Evolutionary conservation across 2,113 vertebrate species (phyloP).

Genomic region (Hylia prasina): DNA sequence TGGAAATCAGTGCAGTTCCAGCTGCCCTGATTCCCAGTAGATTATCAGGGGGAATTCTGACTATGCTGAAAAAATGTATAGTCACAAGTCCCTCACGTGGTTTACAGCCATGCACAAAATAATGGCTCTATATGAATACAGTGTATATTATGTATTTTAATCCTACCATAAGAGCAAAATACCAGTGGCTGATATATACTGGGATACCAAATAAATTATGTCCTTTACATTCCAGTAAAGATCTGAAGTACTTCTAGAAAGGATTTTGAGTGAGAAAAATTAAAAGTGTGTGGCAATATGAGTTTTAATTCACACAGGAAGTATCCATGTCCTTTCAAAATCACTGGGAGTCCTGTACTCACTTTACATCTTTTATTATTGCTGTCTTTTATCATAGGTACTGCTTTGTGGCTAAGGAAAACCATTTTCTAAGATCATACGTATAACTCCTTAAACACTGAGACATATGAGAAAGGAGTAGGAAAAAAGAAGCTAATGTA

Average conservation of each 20-base stretch:
- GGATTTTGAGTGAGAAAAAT: background rate
- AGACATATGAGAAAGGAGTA: background rate
- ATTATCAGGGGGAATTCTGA: background rate
- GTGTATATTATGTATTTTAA: background rate
- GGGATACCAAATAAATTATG: fast-evolving
- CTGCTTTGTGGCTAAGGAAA: background rate
- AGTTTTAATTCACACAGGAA: background rate
- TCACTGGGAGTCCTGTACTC: background rate
- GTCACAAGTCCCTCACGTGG: background rate
- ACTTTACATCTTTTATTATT: background rate
- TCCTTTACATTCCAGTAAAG: background rate
- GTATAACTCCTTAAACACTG: background rate
- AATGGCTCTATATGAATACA: background rate
- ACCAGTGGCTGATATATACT: background rate
- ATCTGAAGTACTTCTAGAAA: background rate
- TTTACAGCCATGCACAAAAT: background rate
- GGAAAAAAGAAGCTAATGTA: background rate
- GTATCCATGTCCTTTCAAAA: background rate
- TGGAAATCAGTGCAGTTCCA: background rate
- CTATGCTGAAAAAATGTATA: background rate
- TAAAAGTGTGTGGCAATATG: background rate
- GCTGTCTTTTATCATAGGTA: background rate
- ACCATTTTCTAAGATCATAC: background rate
- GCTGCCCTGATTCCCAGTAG: background rate
- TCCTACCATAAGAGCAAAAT: background rate